Evolutionary conservation across 2,888 invertebrate genomes (phyloP), one percentile per base, ranked within the genome.

Genomic region (Hyles lineata): DNA sequence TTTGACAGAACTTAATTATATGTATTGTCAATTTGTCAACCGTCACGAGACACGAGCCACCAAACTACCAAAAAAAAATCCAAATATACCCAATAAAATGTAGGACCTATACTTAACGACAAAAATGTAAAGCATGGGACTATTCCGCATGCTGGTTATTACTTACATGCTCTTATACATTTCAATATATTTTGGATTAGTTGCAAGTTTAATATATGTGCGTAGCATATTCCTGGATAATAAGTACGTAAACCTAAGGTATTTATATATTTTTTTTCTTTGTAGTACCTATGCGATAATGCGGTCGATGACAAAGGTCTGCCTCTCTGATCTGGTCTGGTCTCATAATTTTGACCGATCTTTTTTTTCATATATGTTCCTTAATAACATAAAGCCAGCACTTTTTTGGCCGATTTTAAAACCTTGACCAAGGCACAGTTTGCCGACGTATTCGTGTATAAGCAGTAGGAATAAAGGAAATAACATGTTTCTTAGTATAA

Each of bases 151-250:
- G 61, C 70, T 91, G n/a, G 80, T 91, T 35, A 81, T 92, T 69
- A 21, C 86, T 58, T 94, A 93, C 78, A 88, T 94, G 83, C 77
- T 93, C 3, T 17, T 89, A 21, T 93, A 89, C 76, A 81, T 91
- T 23, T 76, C 77, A 2, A 61, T 88, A 69, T 94, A 94, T 77
- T 88, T 93, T 59, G 89, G 89, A 55, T 76, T 93, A 52, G 83
- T 94, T 19, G 89, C 85, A 74, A 87, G 82, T n/a, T 84, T 94
- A 7, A 79, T 92, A 50, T 94, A 92, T 76, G 73, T 90, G 19
- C 86, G 93, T 76, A 90, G 85, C 77, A 76, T 85, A 29, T 76
- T 90, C 32, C 74, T 87, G 70, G 77, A 84, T 73, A 76, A 83
- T 77, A 84, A 87, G 90, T 90, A 87, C 74, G 90, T 87, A 73